Evolutionary conservation across 2,113 vertebrate genomes (phyloP), one percentile per base, ranked within the genome.

Genomic region (Chamaea fasciata): DNA sequence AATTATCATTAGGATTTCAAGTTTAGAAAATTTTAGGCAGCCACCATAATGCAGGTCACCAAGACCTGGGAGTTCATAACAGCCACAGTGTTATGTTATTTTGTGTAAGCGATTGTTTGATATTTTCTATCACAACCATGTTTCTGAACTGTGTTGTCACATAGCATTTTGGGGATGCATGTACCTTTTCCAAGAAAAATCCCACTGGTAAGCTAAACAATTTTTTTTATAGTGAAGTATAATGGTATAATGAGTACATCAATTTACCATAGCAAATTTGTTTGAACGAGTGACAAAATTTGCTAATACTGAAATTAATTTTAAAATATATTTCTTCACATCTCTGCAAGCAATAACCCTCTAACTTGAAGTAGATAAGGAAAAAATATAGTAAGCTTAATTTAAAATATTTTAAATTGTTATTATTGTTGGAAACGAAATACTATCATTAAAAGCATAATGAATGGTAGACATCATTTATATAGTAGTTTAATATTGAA

Each of bases 251-350:
- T 57, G 75, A 86, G 33, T 73, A 81, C 50, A 57, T 56, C 59
- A 68, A 76, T 53, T 85, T 90, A 64, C 49, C n/a, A 17, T 30
- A 88, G 44, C 28, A 96, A 89, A 84, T 93, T 68, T 82, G 17
- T 92, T 95, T 96, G 82, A 94, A 89, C 74, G 39, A 33, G 37
- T 90, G 77, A 39, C 89, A 96, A 91, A 79, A 90, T 91, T 84
- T 92, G 56, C 47, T 90, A 62, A 78, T 37, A 27, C 65, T 73
- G 59, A 96, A 97, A 91, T 92, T 13, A 93, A 85, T 80, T 35
- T 28, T 59, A 75, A 83, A 95, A 28, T 65, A 31, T 42, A 74
- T 41, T 13, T 56, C 63, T 64, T 41, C 24, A 62, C 79, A 50
- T 70, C 44, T 68, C 11, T 13, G 8, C 18, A 88, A 94, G 15